A percentile compares a stretch with the other conserved stretches of the same genome.
phyloP scores from a whole-genome alignment of 2,888 invertebrate species.

The Halictus quadricinctus region DNA sequence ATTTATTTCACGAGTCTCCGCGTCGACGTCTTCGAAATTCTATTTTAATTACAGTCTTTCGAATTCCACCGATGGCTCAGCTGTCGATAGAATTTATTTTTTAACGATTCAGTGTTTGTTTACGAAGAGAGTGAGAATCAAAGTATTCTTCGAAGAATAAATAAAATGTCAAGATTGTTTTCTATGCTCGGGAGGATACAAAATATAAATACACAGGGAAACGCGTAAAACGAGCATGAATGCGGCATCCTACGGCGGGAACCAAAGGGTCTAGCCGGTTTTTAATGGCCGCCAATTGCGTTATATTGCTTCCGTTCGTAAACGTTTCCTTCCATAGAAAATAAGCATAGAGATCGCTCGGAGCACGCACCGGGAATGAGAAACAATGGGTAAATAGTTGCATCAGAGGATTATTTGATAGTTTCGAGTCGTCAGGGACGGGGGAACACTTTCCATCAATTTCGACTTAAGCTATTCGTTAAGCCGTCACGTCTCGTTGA shows the following conservation, averaged over 20 bases:
- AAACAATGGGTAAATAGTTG: constrained; percentile 39
- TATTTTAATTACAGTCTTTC: background rate
- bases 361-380: constrained; percentile 29
- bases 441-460: background rate
- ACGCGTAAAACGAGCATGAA: constrained; percentile 12
- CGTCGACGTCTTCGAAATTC: background rate
- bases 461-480: background rate
- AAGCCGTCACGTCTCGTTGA: background rate
- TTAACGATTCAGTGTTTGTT: background rate
- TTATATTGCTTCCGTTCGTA: constrained; percentile 52
- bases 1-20: background rate
- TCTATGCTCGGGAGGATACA: background rate
- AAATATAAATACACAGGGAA: constrained; percentile 2
- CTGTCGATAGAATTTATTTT: background rate
- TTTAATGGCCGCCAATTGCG: constrained; percentile 55
- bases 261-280: constrained; percentile 24
- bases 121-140: background rate
- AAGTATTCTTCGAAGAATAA: background rate
- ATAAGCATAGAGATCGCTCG: constrained; percentile 16
- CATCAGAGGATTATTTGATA: constrained; percentile 22
- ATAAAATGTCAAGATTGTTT: background rate
- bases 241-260: background rate
- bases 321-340: constrained; percentile 49
- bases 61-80: background rate
- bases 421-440: background rate